These are phyloP conservation scores for Caenorhabditis auriculariae DNA, from an alignment of 2,888 invertebrate species.

Conservation along the genomic window DNA sequence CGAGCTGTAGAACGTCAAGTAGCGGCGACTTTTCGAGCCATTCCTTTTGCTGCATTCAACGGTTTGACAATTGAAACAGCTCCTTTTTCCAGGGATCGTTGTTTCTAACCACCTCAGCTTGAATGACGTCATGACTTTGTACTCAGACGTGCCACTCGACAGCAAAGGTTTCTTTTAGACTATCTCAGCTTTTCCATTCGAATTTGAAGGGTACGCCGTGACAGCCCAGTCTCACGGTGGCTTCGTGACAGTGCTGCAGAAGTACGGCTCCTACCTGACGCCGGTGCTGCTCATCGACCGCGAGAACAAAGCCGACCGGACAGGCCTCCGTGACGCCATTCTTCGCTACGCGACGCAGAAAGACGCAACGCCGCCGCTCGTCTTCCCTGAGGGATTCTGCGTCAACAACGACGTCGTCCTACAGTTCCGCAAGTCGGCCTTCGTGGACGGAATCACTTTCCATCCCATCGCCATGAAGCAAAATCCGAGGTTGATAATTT, in stretches of 20 bases:
- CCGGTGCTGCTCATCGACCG: slow-evolving; percentile 35
- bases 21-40: too few relatives aligned
- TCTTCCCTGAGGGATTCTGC: slow-evolving; percentile 55
- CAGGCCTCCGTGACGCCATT: slow-evolving; percentile 5
- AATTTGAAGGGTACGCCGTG: slow-evolving; percentile 42
- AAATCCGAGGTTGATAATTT: slow-evolving; percentile 14
- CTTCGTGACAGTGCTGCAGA: slow-evolving; percentile 31
- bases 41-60: too few relatives aligned
- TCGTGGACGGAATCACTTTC: slow-evolving; percentile 28
- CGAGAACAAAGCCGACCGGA: slow-evolving; percentile 9
- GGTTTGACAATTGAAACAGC: too few relatives aligned
- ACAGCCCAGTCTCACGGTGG: slow-evolving; percentile 54
- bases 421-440: slow-evolving; percentile 42
- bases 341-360: background rate
- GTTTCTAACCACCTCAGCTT: slow-evolving; percentile 53
- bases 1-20: too few relatives aligned
- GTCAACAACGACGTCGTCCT: slow-evolving; percentile 41
- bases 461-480: slow-evolving; percentile 39
- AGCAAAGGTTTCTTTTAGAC: slow-evolving; percentile 13
- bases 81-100: slow-evolving; percentile 37
- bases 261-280: slow-evolving; percentile 36
- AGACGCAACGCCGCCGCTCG: background rate
- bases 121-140: slow-evolving; percentile 54
- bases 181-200: background rate
- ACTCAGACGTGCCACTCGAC: slow-evolving; percentile 41